Evolutionary conservation across 2,113 vertebrate genomes (phyloP).

Genomic region (Myotis davidii): DNA sequence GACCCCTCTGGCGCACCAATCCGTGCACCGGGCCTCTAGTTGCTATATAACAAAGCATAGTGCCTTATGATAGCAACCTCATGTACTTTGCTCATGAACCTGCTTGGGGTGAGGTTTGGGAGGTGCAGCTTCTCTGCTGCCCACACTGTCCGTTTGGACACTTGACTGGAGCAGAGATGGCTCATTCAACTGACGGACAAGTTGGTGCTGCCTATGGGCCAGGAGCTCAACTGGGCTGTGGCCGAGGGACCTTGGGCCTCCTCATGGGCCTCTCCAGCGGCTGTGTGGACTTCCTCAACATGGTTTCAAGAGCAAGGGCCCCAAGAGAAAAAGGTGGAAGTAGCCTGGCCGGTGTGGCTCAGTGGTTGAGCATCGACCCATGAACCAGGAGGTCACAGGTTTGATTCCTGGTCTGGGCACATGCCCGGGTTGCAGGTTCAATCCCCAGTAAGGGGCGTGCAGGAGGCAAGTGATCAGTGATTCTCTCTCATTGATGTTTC

Average conservation of each 20-base stretch:
- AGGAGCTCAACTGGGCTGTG: not conserved
- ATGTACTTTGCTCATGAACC: not conserved
- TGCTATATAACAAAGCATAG: not conserved
- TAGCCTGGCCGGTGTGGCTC: too few relatives aligned
- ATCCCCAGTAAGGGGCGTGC: too few relatives aligned
- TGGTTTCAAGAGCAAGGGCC: not conserved
- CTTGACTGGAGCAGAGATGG: not conserved
- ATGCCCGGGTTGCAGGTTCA: too few relatives aligned
- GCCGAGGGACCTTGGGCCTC: not conserved
- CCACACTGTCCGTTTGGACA: not conserved
- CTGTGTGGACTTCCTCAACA: not conserved
- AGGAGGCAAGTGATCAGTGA: too few relatives aligned
- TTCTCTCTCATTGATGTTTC: too few relatives aligned
- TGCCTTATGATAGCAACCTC: not conserved
- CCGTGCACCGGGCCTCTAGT: too few relatives aligned
- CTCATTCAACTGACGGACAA: accelerated
- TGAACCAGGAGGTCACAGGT: too few relatives aligned
- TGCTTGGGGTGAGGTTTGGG: not conserved
- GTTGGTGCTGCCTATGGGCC: not conserved
- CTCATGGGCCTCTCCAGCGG: accelerated
- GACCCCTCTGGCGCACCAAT: too few relatives aligned
- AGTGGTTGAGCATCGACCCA: too few relatives aligned
- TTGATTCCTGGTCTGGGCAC: too few relatives aligned
- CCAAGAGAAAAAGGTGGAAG: not conserved
- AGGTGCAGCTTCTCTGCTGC: not conserved